Conservation (phyloP, 2,888 invertebrate species). For the Siphlonurus alternatus region DNA sequence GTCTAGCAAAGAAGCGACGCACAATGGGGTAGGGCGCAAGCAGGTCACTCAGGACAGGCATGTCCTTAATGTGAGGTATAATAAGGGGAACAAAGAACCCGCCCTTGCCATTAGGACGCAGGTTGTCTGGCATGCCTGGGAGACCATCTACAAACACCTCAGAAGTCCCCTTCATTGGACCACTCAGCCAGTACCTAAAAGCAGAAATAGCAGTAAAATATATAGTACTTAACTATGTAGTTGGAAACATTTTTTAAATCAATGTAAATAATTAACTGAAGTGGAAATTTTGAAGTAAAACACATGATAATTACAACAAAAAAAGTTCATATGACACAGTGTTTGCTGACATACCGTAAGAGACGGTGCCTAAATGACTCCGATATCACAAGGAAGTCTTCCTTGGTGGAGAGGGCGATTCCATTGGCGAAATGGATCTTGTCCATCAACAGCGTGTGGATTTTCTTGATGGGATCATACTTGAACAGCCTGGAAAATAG, state of each 20-base stretch:
- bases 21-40: constrained; percentile 42
- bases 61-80: constrained; percentile 32
- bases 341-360: too few relatives aligned
- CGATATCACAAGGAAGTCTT: constrained; percentile 61
- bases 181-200: constrained; percentile 60
- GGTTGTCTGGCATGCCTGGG: constrained; percentile 60
- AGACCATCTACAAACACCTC: constrained; percentile 70
- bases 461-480: constrained; percentile 60
- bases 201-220: too few relatives aligned
- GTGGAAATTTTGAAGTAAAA: too few relatives aligned
- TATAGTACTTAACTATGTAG: too few relatives aligned
- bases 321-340: too few relatives aligned
- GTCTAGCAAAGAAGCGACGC: constrained; percentile 44
- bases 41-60: constrained; percentile 37
- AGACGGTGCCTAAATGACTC: too few relatives aligned
- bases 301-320: too few relatives aligned
- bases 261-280: too few relatives aligned
- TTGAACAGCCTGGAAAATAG: constrained; percentile 48
- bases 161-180: constrained; percentile 56
- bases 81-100: constrained; percentile 49
- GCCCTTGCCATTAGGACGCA: constrained; percentile 38
- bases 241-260: too few relatives aligned
- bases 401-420: constrained; percentile 58
- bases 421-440: constrained; percentile 81
- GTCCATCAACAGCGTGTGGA: constrained; percentile 55